Percentiles rank a stretch among this genome's conserved stretches.
Evolutionary conservation across 2,888 invertebrate species (phyloP).

Genomic region (Sinotaia quadrata): DNA sequence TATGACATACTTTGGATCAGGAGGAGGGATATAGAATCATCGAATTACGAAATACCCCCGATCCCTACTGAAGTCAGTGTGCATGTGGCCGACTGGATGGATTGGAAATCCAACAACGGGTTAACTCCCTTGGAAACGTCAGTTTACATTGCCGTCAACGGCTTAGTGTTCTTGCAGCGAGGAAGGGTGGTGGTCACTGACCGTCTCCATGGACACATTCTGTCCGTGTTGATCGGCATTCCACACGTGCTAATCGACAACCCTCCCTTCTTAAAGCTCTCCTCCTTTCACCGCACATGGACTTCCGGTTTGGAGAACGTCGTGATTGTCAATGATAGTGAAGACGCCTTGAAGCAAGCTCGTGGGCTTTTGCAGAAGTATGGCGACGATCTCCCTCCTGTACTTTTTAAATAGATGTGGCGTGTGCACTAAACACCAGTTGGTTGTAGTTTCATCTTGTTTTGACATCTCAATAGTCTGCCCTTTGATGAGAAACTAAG

Average conservation of each 20-base stretch:
- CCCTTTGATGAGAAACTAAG: no score
- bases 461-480: no score
- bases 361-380: conserved; percentile 11
- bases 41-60: conserved; percentile 19
- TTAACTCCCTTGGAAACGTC: conserved; percentile 32
- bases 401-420: no score
- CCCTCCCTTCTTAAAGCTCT: conserved; percentile 21
- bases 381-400: neutral
- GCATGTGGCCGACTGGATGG: conserved; percentile 34
- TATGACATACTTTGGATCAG: conserved; percentile 41
- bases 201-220: conserved; percentile 43
- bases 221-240: conserved; percentile 37
- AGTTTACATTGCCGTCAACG: conserved; percentile 32
- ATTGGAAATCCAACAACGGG: conserved; percentile 29
- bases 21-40: conserved; percentile 31
- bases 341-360: conserved; percentile 6
- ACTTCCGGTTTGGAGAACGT: conserved; percentile 18
- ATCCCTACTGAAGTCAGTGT: conserved; percentile 25
- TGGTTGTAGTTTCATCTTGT: no score
- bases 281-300: conserved; percentile 28
- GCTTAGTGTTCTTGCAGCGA: conserved; percentile 36
- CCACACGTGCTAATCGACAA: conserved; percentile 45
- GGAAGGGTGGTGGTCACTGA: conserved; percentile 43
- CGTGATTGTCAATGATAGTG: neutral
- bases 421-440: no score